These are phyloP conservation scores for Cyclophora albipunctata DNA, from an alignment of 2,888 invertebrate genomes.

Conservation along the genomic window DNA sequence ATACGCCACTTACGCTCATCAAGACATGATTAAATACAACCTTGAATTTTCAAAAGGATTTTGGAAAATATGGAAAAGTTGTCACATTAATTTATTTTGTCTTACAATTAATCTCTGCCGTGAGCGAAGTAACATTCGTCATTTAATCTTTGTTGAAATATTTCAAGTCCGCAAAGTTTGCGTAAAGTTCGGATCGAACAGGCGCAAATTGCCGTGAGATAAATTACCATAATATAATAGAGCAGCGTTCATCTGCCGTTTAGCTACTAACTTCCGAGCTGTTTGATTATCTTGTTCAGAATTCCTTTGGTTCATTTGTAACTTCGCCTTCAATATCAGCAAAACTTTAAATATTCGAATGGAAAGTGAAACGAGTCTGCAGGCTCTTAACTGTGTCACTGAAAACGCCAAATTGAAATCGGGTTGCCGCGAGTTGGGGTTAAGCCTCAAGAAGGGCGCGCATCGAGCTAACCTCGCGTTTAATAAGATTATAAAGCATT, in stretches of 20 bases:
- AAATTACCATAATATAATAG: slow-evolving; percentile 71
- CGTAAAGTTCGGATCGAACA: slow-evolving; percentile 54
- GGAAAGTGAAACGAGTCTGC: slow-evolving; percentile 17
- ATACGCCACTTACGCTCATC: slow-evolving; percentile 39
- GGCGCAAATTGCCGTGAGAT: slow-evolving; percentile 63
- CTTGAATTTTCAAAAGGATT: slow-evolving; percentile 33
- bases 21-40: slow-evolving; percentile 35
- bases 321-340: slow-evolving; percentile 30
- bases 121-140: slow-evolving; percentile 5
- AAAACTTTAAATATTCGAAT: slow-evolving; percentile 30
- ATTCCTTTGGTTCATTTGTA: slow-evolving; percentile 66
- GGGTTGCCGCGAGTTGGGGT: slow-evolving; percentile 30
- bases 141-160: slow-evolving; percentile 36
- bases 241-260: slow-evolving; percentile 69
- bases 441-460: slow-evolving; percentile 53
- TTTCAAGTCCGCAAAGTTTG: slow-evolving; percentile 49
- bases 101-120: slow-evolving; percentile 14
- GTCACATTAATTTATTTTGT: not conserved
- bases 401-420: slow-evolving; percentile 56
- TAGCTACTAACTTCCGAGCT: slow-evolving; percentile 59
- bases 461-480: slow-evolving; percentile 80
- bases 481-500: slow-evolving; percentile 85
- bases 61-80: slow-evolving; percentile 31
- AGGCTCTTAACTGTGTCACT: slow-evolving; percentile 34
- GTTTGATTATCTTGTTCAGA: slow-evolving; percentile 65